phyloP scores from a whole-genome alignment of 1,140 invertebrate species.

The Fragariocoptes setiger region DNA sequence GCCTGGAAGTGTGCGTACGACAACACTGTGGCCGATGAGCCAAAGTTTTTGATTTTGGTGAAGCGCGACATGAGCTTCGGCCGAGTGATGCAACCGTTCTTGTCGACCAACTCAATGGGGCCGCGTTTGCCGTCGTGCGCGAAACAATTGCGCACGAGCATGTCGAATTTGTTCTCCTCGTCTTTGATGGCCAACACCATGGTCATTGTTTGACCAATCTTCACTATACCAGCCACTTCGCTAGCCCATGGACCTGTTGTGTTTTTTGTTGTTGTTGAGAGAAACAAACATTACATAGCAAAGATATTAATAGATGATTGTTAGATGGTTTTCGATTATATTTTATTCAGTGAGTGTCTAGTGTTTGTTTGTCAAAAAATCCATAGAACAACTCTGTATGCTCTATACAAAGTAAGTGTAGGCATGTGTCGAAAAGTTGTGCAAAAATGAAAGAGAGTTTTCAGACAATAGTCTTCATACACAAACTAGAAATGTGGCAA shows the following conservation, averaged over 20 bases:
- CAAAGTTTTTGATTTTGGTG: slow-evolving; percentile 83
- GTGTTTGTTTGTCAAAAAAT: too few species aligned
- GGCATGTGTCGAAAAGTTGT: too few species aligned
- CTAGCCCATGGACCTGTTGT: slow-evolving; percentile 45
- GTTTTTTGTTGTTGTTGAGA: neutral
- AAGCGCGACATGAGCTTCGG: slow-evolving; percentile 73
- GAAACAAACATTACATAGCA: too few species aligned
- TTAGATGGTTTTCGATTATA: too few species aligned
- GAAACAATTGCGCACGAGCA: slow-evolving; percentile 69
- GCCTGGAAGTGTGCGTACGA: slow-evolving; percentile 60
- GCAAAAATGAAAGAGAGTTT: too few species aligned
- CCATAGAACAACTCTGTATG: too few species aligned
- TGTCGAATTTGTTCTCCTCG: slow-evolving; percentile 77
- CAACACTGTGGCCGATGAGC: slow-evolving; percentile 60
- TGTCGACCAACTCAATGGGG: slow-evolving; percentile 65
- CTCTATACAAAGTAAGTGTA: too few species aligned
- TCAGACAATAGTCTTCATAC: too few species aligned
- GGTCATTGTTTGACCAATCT: slow-evolving; percentile 80
- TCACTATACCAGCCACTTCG: slow-evolving; percentile 70
- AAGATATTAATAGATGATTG: too few species aligned
- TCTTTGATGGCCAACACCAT: slow-evolving; percentile 81
- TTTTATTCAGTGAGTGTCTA: too few species aligned
- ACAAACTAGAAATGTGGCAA: too few species aligned
- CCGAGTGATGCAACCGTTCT: slow-evolving; percentile 57
- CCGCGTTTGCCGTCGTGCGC: slow-evolving; percentile 69